Base-by-base conservation (phyloP, 2,113 vertebrate genomes). In the Piprites chloris region DNA sequence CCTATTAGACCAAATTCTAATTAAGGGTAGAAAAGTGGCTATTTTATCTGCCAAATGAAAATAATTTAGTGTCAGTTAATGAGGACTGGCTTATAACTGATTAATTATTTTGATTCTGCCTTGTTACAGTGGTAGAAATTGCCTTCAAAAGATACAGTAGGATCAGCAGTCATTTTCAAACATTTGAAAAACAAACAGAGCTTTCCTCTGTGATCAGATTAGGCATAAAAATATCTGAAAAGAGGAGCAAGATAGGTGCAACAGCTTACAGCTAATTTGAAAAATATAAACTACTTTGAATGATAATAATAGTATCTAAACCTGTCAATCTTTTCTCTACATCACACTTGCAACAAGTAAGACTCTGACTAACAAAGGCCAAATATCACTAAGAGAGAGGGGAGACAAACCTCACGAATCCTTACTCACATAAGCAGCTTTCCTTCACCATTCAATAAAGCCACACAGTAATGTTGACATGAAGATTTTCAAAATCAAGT, bases 31-130 rank as follows among this genome's bases (percentile, higher is more conserved):
- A 94, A 97, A 97, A 97, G 90, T 96, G 85, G 95, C 96, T 96
- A 97, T 96, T 98, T 97, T 97, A 97, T 97, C 96, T 97, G 95
- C 94, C 97, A 98, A 97, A 97, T 96, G 94, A 98, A 98, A 98
- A 98, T 97, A 97, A 98, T 97, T 96, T 95, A 97, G 90, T 96
- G 87, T n/a, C 76, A 96, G 89, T 97, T 98, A 98, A 97, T 98
- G 97, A 97, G 93, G 68, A 86, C 71, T 91, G 86, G 79, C 74
- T 96, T 96, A 91, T 79, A 97, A 97, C 95, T 95, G 97, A 98
- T 96, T 96, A 97, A 96, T 89, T 95, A 96, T 95, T 98, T 98
- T 97, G 87, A 97, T 94, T 96, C 93, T 65, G 65, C 87, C 78
- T 97, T 96, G 82, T 95, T 97, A 93, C 93, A 97, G 93, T 82